Base-by-base conservation (phyloP, 2,888 invertebrate species). In the Aphidius colemani region DNA sequence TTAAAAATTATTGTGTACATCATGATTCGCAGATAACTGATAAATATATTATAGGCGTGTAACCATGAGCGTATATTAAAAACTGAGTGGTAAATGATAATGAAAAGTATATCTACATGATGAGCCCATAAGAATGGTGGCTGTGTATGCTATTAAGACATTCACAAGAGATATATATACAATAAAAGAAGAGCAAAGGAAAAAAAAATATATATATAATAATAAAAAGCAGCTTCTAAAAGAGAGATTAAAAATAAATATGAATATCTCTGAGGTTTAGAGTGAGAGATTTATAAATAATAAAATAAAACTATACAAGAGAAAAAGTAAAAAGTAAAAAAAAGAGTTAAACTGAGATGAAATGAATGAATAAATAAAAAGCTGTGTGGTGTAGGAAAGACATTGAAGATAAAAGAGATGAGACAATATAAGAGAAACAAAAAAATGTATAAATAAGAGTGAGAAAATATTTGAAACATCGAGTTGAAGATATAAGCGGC, bases 121-220 rank as follows among this genome's bases (percentile, higher is more conserved):
- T 30, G 30, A 30, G 30, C 30, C 10, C 8, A n/a, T 11, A 46
- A 46, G 46, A 46, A 46, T 57, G 57, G 58, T 63, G 64, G 64
- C 66, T 65, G 30, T 18, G 3, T 58, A 66, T 67, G 74, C 75
- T 78, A 77, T 77, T 75, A 75, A 78, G 76, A 76, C 77, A 72
- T 77, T 73, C 69, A 67, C 72, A 70, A 49, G 69, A 71, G 74
- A 76, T 76, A 75, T 77, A 77, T 41, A 48, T 30, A 30, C 51
- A 41, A 30, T 13, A 55, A 59, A 61, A 61, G 49, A 43, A 41
- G 13, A 8, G 13, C 10, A 13, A 49, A 58, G n/a, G 40, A 51
- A 50, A 46, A 18, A 50, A n/a, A n/a, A n/a, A 75, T 77, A 77
- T 44, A 59, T 40, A 48, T 30, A 30, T 45, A 41, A 30, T 13